These are phyloP conservation scores for Microplitis demolitor DNA, from an alignment of 1,140 invertebrate genomes.

Conservation along the genomic window DNA sequence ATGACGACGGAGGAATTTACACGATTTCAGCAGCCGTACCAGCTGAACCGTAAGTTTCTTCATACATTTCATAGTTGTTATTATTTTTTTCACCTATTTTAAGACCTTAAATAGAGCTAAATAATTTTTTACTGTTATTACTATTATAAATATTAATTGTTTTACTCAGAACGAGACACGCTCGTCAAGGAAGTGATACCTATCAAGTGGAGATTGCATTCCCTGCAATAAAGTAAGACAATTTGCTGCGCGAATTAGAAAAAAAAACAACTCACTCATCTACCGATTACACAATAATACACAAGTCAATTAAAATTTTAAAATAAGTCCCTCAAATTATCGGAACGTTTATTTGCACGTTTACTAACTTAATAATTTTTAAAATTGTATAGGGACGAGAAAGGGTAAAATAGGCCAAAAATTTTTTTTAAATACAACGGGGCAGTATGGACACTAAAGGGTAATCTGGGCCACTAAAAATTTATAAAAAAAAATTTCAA, in stretches of 20 bases:
- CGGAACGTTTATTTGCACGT: too few relatives aligned
- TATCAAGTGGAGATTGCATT: conserved; percentile 90
- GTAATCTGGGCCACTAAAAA: too few relatives aligned
- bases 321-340: too few relatives aligned
- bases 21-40: conserved; percentile 78
- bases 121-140: conserved; percentile 31
- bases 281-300: conserved; percentile 24
- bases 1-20: conserved; percentile 76
- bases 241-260: neutral
- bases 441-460: too few relatives aligned
- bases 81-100: neutral
- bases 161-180: conserved; percentile 59
- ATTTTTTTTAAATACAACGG: too few relatives aligned
- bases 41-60: conserved; percentile 77
- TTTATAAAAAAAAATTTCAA: too few relatives aligned
- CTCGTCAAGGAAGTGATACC: conserved; percentile 71
- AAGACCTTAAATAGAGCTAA: neutral
- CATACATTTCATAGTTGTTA: neutral
- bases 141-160: conserved; percentile 43
- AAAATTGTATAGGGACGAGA: too few relatives aligned
- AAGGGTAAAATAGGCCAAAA: too few relatives aligned
- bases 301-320: neutral
- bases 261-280: conserved; percentile 5
- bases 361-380: too few relatives aligned
- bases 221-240: conserved; percentile 88